Evolutionary conservation across 2,797 vertebrate species (phyloP).

Genomic region (Macroramphosus scolopax): DNA sequence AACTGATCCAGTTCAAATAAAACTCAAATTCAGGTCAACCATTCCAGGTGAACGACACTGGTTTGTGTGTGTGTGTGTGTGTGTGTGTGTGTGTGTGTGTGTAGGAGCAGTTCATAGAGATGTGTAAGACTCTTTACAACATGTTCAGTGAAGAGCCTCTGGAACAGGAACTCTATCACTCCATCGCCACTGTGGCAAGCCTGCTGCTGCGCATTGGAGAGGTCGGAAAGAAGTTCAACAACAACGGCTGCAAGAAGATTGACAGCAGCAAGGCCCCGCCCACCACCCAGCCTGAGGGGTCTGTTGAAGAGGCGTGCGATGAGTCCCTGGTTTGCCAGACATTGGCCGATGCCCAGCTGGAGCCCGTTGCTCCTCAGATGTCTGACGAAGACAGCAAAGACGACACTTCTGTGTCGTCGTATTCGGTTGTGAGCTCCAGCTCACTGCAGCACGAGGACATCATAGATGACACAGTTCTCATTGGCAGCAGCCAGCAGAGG

Average conservation of each 20-base stretch:
- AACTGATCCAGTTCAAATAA: too few relatives aligned
- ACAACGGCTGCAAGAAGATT: conserved; percentile 70
- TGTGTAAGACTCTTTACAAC: conserved; percentile 98
- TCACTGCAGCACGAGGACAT: conserved; percentile 93
- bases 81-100: not conserved
- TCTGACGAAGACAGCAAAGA: conserved; percentile 90
- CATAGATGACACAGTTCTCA: conserved; percentile 85
- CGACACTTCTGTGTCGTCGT: conserved; percentile 91
- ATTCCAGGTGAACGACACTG: not conserved
- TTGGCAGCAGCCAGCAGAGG: conserved; percentile 75
- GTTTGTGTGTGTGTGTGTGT: conserved; percentile 1
- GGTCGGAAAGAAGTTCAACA: conserved; percentile 91
- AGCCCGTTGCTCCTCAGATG: conserved; percentile 60
- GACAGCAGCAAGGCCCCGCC: conserved; percentile 7
- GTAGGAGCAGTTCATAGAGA: conserved; percentile 96
- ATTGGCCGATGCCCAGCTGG: conserved; percentile 78
- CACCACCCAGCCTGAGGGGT: not conserved
- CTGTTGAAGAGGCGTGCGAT: conserved; percentile 51
- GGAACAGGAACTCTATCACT: conserved; percentile 93
- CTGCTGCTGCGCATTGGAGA: conserved; percentile 93
- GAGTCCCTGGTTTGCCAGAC: conserved; percentile 73
- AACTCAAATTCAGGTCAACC: too few relatives aligned
- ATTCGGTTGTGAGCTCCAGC: conserved; percentile 88
- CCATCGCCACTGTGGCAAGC: conserved; percentile 95
- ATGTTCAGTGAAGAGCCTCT: conserved; percentile 93